Base-by-base conservation (phyloP, 2,888 invertebrate species). In the Rhimphoctona megacephalus region DNA sequence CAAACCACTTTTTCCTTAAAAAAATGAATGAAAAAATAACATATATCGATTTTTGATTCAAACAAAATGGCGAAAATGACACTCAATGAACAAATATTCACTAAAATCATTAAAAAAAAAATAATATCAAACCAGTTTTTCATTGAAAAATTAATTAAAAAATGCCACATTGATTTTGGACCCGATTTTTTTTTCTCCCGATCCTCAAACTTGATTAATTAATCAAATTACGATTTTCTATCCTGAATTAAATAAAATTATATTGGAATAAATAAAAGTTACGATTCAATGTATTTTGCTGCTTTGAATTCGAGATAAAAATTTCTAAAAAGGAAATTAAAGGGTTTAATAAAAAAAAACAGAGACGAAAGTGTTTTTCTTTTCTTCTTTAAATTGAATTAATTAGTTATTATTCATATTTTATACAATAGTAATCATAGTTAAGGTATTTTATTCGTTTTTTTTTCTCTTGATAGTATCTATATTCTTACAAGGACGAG, bases 351-450 rank as follows among this genome's bases (percentile, higher is more conserved):
- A 9, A 81, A 79, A 73, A 43, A 66, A 67, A 49, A 57, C 17
- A 30, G 30, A 61, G 30, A 61, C 61, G 14, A 61, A 30, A 46
- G 57, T 66, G 46, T 6, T 33, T 67, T 67, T 57, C 25, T 78
- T 54, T 46, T 85, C 76, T 67, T 66, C 83, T 89, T 91, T 93
- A 92, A 93, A 93, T 94, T 93, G 92, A 93, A 94, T 94, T 93
- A 93, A 93, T 94, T 93, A 93, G 92, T 94, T 94, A 93, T 94
- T 94, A 94, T 94, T 93, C 92, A 93, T 93, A 93, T 93, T 94
- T 94, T 94, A 94, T 94, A 94, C 93, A 94, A 93, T 94, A 94
- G 92, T 94, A 92, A 93, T 94, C 92, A 92, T 94, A 93, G 91
- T 93, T 94, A 94, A 94, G 93, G 92, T 94, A 93, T 93, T 94